Base-by-base conservation (phyloP, 1,140 invertebrate species). In the Branchinecta lindahli region DNA sequence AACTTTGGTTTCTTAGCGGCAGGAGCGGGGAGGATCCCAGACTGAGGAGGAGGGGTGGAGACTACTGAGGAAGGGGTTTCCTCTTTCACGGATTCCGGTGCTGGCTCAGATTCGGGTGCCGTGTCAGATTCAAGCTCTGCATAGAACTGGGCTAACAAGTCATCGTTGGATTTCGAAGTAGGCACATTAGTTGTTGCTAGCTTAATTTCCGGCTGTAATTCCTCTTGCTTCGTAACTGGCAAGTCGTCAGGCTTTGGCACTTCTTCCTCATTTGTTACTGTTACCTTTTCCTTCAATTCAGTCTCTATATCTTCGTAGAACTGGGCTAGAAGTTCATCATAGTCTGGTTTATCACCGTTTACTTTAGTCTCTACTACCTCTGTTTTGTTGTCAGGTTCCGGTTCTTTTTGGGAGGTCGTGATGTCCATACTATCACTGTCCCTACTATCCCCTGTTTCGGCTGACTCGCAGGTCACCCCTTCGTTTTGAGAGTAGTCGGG, bases 101-200 rank as follows among this genome's bases (percentile, higher is more conserved):
- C 52, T 20, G 4, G 2, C 6, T 61, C 12, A 4, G 52, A 61
- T 61, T 61, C 52, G 33, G 33, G 33, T 15, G 12, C 52, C 4
- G 12, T 61, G 2, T 61, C 52, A 15, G 52, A 15, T 61, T 61
- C 52, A 15, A 61, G 18, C 52, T 61, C 52, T 61, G 52, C 52
- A 61, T 61, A 61, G 18, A 61, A 61, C 52, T 61, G 52, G 18
- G 52, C 52, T 61, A 61, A 61, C 12, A 61, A 20, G 18, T 61
- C 52, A 15, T 61, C 33, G 33, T 5, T 33, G 33, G 33, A 33
- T 33, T 33, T 33, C 33, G 33, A 33, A 33, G 33, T 33, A 1
- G 33, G 33, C 33, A 33, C 33, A 33, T 33, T 5, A 33, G 33
- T 5, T 33, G 33, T 33, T 33, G 33, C 33, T 33, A 33, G 33